Percentiles rank a stretch among this genome's conserved stretches.
Evolutionary conservation across 2,797 vertebrate species (phyloP).

Genomic region (Malacoctenus gilli): DNA sequence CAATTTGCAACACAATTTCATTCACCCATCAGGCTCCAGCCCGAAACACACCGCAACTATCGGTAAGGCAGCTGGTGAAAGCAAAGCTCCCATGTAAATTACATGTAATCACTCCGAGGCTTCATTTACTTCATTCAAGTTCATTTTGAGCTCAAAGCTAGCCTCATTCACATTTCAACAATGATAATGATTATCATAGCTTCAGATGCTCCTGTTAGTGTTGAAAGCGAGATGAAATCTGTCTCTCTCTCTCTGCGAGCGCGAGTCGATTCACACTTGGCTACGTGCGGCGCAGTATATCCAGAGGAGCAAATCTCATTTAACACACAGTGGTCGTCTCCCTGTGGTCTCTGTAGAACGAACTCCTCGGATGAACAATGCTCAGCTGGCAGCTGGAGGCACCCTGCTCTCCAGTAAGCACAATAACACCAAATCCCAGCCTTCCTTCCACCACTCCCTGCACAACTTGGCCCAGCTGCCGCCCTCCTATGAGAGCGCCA

Average conservation of each 20-base stretch:
- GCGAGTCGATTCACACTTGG: conserved; percentile 52
- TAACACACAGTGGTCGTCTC: conserved; percentile 64
- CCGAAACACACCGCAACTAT: conserved; percentile 89
- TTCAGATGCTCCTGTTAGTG: conserved; percentile 37
- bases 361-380: conserved; percentile 84
- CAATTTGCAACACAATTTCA: conserved; percentile 91
- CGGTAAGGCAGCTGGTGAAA: conserved; percentile 72
- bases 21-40: conserved; percentile 87
- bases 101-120: conserved; percentile 54
- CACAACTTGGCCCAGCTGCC: conserved; percentile 93
- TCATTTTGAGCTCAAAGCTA: conserved; percentile 53
- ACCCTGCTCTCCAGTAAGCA: conserved; percentile 87
- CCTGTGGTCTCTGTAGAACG: conserved; percentile 76
- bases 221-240: conserved; percentile 51
- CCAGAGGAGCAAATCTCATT: conserved; percentile 74
- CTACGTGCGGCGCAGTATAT: conserved; percentile 24
- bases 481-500: conserved; percentile 90
- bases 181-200: conserved; percentile 61
- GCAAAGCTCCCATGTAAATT: conserved; percentile 46
- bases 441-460: conserved; percentile 90
- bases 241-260: conserved; percentile 42
- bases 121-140: conserved; percentile 62
- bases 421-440: conserved; percentile 86
- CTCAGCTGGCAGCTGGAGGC: conserved; percentile 84
- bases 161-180: conserved; percentile 59